Evolutionary conservation across 2,888 invertebrate genomes (phyloP).

Genomic region (Microctonus hyperodae): DNA sequence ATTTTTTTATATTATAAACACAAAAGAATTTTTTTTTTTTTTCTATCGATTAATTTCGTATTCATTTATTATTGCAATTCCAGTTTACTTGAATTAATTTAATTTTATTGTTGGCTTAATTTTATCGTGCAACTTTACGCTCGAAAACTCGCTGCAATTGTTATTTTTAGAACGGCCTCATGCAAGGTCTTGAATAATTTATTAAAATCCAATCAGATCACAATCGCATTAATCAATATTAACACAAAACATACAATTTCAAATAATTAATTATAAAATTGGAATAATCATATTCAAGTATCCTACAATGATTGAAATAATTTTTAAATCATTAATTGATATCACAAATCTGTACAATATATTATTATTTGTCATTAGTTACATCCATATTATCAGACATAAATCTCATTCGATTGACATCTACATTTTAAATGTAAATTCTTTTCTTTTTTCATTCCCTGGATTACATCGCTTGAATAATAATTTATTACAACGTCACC

Average conservation of each 20-base stretch:
- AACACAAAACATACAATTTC: neutral
- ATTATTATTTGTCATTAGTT: neutral
- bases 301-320: neutral
- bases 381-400: neutral
- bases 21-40: too few species aligned
- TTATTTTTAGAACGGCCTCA: constrained; percentile 26
- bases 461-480: neutral
- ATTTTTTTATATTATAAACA: too few species aligned
- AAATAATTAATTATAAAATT: neutral
- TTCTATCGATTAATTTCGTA: neutral
- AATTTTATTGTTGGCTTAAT: neutral
- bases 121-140: neutral
- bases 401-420: neutral
- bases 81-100: neutral
- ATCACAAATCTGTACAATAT: neutral
- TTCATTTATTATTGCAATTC: neutral
- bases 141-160: neutral
- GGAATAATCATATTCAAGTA: neutral
- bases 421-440: neutral
- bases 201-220: constrained; percentile 7
- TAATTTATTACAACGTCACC: neutral
- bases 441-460: neutral
- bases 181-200: constrained; percentile 18
- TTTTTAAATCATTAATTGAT: neutral
- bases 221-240: neutral